Evolutionary conservation across 2,113 vertebrate genomes (phyloP).

Genomic region (Baryphthengus martii): DNA sequence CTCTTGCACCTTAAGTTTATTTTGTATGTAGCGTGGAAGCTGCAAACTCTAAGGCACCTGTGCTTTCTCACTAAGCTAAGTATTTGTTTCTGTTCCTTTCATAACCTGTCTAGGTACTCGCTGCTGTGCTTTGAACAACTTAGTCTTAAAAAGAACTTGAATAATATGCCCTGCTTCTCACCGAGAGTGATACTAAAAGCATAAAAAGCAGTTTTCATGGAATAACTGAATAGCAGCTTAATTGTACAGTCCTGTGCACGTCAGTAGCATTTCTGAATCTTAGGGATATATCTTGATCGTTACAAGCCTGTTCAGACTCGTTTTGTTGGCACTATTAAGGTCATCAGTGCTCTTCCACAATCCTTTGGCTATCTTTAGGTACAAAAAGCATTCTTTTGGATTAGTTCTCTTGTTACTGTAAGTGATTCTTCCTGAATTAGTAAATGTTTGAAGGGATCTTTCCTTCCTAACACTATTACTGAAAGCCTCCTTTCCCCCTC

Average conservation of each 20-base stretch:
- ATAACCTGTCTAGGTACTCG: background rate
- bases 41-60: background rate
- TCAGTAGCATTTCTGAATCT: background rate
- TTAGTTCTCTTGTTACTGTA: background rate
- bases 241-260: background rate
- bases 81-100: background rate
- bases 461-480: background rate
- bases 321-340: background rate
- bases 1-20: background rate
- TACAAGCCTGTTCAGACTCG: background rate
- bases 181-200: background rate
- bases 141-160: background rate
- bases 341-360: background rate
- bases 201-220: background rate
- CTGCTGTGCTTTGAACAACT: background rate
- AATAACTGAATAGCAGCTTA: background rate
- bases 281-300: background rate
- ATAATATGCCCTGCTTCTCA: background rate
- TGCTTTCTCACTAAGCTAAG: background rate
- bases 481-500: background rate
- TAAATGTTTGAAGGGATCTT: background rate
- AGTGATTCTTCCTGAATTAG: background rate
- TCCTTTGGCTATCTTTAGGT: background rate
- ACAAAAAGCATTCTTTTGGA: background rate
- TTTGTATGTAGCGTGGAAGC: background rate